Evolutionary conservation across 2,888 invertebrate species (phyloP), one percentile per base, ranked within the genome.

Genomic region (Chrysina gloriosa): DNA sequence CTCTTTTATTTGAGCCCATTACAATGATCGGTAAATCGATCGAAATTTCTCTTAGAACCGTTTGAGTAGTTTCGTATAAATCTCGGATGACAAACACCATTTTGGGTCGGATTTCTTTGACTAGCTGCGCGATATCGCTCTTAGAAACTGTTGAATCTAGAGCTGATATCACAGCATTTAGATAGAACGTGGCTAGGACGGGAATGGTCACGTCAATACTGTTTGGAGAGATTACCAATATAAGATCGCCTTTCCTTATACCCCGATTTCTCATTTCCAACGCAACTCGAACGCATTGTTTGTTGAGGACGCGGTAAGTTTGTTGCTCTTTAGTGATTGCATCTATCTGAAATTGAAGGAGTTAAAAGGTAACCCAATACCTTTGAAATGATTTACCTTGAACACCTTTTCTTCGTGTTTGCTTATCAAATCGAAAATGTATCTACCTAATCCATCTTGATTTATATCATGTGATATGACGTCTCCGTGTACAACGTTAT

Each of bases 151-250:
- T 65, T n/a, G 71, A 70, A 21, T 76, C 71, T 5, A 74, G 45
- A 2, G 73, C 66, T n/a, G 71, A 42, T 3, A 71, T 39, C 14
- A 68, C 69, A 23, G 71, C 75, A 4, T 85, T 85, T n/a, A 84
- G 77, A 69, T 78, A 84, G 1, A 84, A 69, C 1, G 82, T 82
- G 1, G 85, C 84, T 39, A 85, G 82, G 34, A 83, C 79, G 0
- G 85, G 84, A 29, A 85, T 77, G 1, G 77, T 75, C 2, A 83
- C 70, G 61, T 85, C 80, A 0, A 84, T 16, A 45, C 84, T 83
- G 65, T 81, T 84, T 0, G 81, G 81, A 3, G 82, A 84, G 79
- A 84, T 83, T 1, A 85, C 47, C 0, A 81, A 73, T 63, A 85
- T 80, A 2, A 84, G 83, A 67, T 85, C 85, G 1, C 81, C 82